Evolutionary conservation across 1,140 invertebrate species (phyloP).

Genomic region (Ylistrum balloti): DNA sequence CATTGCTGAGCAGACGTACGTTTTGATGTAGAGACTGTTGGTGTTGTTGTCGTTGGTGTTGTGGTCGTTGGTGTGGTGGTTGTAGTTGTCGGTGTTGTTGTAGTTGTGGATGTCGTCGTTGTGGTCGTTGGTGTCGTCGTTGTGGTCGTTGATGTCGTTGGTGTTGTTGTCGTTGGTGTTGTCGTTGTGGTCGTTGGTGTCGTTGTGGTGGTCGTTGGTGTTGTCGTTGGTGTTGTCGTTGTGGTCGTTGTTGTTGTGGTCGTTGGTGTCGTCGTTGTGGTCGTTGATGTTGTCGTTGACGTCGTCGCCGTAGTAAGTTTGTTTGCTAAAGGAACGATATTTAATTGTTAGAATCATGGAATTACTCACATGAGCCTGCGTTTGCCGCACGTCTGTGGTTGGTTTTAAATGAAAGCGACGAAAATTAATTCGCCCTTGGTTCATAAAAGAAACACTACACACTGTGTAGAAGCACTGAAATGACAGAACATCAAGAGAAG

Average conservation of each 20-base stretch:
- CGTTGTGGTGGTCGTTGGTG: neutral
- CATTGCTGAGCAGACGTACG: too few species aligned
- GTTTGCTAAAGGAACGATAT: neutral
- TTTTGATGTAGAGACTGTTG: too few species aligned
- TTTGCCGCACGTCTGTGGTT: too few species aligned
- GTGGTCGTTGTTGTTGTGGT: neutral
- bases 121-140: neutral
- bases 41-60: too few species aligned
- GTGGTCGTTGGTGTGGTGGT: too few species aligned
- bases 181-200: neutral
- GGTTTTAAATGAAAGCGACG: too few species aligned
- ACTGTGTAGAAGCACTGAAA: too few species aligned
- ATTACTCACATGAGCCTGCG: too few species aligned
- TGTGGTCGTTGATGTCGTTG: neutral
- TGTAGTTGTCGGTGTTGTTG: neutral
- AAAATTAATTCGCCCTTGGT: too few species aligned
- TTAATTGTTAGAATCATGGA: too few species aligned
- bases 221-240: neutral
- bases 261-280: neutral
- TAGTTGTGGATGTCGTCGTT: neutral
- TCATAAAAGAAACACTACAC: too few species aligned
- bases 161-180: neutral
- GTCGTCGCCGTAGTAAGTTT: neutral
- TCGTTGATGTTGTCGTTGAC: neutral
- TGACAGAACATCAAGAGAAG: too few species aligned